Evolutionary conservation across 1,140 invertebrate species (phyloP).

Genomic region (Drosophila burlai): DNA sequence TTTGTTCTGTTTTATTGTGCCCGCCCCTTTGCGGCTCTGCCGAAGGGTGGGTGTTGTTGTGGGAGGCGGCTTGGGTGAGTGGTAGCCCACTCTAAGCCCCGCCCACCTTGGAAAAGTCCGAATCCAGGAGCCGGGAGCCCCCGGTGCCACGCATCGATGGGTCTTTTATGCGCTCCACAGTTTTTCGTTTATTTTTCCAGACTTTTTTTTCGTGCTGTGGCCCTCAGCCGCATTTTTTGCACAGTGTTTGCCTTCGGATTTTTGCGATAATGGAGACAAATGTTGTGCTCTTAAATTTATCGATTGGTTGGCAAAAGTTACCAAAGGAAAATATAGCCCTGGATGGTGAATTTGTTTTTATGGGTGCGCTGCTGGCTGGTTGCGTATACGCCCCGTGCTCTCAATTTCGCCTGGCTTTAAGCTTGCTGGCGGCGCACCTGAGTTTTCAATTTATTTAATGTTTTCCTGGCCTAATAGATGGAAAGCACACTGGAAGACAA

Average conservation of each 20-base stretch:
- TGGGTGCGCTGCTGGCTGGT: slow-evolving; percentile 28
- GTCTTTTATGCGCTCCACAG: slow-evolving; percentile 76
- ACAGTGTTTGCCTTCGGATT: slow-evolving; percentile 74
- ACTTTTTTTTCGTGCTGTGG: slow-evolving; percentile 39
- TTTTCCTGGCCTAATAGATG: slow-evolving; percentile 65
- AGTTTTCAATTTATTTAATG: slow-evolving; percentile 72
- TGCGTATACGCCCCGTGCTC: slow-evolving; percentile 44
- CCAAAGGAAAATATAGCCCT: slow-evolving; percentile 54
- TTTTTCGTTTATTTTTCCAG: slow-evolving; percentile 54
- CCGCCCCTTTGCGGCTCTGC: slow-evolving; percentile 73
- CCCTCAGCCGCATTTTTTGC: slow-evolving; percentile 39
- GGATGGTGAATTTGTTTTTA: slow-evolving; percentile 69
- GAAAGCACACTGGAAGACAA: slow-evolving; percentile 58
- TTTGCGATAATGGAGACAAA: slow-evolving; percentile 82
- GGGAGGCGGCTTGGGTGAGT: not conserved
- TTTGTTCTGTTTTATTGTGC: slow-evolving; percentile 56
- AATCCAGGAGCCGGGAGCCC: slow-evolving; percentile 11
- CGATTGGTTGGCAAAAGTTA: slow-evolving; percentile 69
- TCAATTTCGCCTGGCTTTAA: slow-evolving; percentile 33
- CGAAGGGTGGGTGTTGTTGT: slow-evolving; percentile 28
- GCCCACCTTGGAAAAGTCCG: slow-evolving; percentile 51
- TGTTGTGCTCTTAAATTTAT: slow-evolving; percentile 83
- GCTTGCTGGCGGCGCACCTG: slow-evolving; percentile 45
- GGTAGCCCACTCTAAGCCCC: slow-evolving; percentile 44
- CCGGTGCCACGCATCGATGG: slow-evolving; percentile 72